Evolutionary conservation across 2,113 vertebrate species (phyloP), one percentile per base, ranked within the genome.

Genomic region (Xerus inauris): DNA sequence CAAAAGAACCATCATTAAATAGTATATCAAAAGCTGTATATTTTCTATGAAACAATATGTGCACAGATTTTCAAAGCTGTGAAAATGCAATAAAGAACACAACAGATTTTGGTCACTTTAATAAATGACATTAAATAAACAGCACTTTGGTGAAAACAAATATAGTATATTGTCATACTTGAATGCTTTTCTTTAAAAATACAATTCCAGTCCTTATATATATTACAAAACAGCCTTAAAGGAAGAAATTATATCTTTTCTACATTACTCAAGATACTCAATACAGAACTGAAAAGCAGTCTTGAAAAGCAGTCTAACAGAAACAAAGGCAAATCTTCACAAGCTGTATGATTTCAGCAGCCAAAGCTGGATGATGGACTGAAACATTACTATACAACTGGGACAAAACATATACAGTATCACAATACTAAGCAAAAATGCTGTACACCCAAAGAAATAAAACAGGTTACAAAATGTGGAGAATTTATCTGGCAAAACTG

Each of bases 71-170:
- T 97, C 95, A 97, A 97, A 97, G 96, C 89, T 96, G 54, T 95
- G 97, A 81, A 91, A 98, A 99, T 90, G 97, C 30, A 98, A 97
- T 97, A 98, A 98, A 97, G 95, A 97, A 98, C 98, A 98, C 97
- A 2, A 5, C 98, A 98, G 71, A 98, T 99, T 99, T 99, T 99
- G 99, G 99, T 99, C 99, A 99, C 99, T 99, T 99, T 99, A 99
- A 99, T 99, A 99, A 99, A 99, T 99, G 99, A 99, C 99, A 99
- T 99, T 99, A 99, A 99, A 99, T 99, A 99, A 99, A 99, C 99
- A 99, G 99, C 99, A 99, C 99, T 99, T 99, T 99, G 99, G 99
- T 99, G 99, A 99, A 99, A 99, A 99, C 98, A 99, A 99, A 99
- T 98, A 98, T 98, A 98, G 99, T 98, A 98, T 99, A 98, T 98